These are phyloP conservation scores for Hemibagrus guttatus DNA, from an alignment of 2,797 vertebrate genomes.

Conservation along the genomic window DNA sequence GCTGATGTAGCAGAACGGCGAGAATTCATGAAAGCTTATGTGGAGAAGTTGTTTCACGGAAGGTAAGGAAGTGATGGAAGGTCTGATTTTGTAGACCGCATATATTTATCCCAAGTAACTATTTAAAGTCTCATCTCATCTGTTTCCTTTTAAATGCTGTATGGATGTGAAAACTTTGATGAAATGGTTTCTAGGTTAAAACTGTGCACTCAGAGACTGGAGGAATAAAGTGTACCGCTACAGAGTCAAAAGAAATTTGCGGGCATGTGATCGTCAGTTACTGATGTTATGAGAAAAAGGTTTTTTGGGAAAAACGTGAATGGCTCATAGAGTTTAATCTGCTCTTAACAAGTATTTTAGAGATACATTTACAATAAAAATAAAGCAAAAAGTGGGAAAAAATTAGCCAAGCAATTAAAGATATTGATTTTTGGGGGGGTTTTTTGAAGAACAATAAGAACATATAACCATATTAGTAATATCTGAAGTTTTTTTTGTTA, in stretches of 20 bases:
- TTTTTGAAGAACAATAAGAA: neutral
- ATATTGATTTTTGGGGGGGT: neutral
- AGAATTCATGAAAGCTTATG: conserved; percentile 87
- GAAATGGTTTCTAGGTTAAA: neutral
- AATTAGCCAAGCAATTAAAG: neutral
- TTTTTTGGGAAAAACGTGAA: neutral
- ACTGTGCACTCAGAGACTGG: neutral
- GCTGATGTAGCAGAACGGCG: conserved; percentile 72
- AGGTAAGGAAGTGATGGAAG: conserved; percentile 72
- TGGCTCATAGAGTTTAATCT: neutral
- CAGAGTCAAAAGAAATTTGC: neutral
- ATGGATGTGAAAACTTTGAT: neutral
- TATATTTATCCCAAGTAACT: neutral
- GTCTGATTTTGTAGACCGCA: neutral
- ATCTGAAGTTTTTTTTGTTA: neutral
- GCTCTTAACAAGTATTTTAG: neutral
- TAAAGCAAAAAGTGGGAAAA: neutral
- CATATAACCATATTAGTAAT: neutral
- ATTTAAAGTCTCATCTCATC: neutral
- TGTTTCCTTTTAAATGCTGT: neutral
- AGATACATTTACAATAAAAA: neutral
- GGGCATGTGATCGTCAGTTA: neutral
- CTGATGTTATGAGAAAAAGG: neutral
- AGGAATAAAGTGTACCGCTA: neutral
- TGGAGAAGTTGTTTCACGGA: conserved; percentile 90